Base-by-base conservation (phyloP, 2,797 vertebrate species). In the Gallinago nigripennis region DNA sequence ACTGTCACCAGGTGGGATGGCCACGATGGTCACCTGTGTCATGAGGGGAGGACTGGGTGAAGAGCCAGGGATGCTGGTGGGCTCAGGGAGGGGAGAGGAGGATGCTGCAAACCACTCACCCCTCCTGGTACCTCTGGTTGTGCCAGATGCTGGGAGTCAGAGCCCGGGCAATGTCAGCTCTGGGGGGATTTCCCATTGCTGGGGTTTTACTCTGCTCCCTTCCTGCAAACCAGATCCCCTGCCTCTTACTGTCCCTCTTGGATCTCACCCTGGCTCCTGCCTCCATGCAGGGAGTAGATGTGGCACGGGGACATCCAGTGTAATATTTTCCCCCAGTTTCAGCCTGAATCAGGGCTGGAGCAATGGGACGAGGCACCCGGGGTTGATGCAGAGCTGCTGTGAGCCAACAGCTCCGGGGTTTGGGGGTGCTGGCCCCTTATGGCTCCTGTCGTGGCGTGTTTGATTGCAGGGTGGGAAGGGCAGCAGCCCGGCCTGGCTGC, bases 361-460 rank as follows among this genome's bases (percentile, higher is more conserved):
- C 53, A 41, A 5, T 24, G 48, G 46, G 11, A 57, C 1, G 11
- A 80, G n/a, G 13, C 25, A 30, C 11, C 9, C 60, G 39, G 27
- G 23, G 21, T 16, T 58, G 50, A 43, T 7, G 37, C 23, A 73
- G 78, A 70, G 7, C 17, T 0, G 1, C 23, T 46, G 54, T 0
- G 1, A 14, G n/a, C 50, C 51, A 54, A 21, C 13, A 12, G 21
- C 28, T 56, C 45, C 0, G 0, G 33, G 20, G 20, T 4, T 0
- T 46, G 33, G 70, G 31, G 9, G 5, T 53, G 35, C 57, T 54
- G 50, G 14, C 14, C 37, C 0, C 1, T 30, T n/a, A 28, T 0
- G 13, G 27, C 53, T 72, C n/a, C 30, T 16, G 35, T n/a, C 3
- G 0, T 2, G 0, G 9, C 0, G 2, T 17, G 37, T 48, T 21